A percentile compares a stretch with the other conserved stretches of the same genome.
Conservation (phyloP, 2,797 vertebrate species). For the Florisuga fusca region DNA sequence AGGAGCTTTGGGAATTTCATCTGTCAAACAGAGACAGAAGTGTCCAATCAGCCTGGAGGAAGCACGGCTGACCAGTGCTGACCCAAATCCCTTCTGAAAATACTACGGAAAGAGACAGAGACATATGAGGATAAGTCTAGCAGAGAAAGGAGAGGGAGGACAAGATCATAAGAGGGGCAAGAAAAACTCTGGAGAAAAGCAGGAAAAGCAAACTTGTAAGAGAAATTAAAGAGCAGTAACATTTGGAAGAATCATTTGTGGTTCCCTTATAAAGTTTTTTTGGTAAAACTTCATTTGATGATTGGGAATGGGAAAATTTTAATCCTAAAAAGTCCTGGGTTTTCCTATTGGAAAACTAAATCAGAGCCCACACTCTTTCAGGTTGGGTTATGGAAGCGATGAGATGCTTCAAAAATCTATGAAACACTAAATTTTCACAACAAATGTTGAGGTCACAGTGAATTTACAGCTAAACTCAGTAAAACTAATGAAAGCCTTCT, state of each 20-base stretch:
- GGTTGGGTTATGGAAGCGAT: not conserved
- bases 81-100: constrained; percentile 4
- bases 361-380: not conserved
- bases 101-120: not conserved
- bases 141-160: not conserved
- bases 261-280: not conserved
- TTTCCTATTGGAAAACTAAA: not conserved
- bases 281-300: not conserved
- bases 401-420: not conserved
- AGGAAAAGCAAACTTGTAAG: not conserved
- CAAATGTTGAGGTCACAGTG: not conserved
- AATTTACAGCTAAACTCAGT: not conserved
- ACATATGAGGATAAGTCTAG: not conserved
- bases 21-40: constrained; percentile 39
- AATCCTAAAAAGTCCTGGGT: not conserved
- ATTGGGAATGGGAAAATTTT: not conserved
- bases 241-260: not conserved
- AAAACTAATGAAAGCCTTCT: not conserved
- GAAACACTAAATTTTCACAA: not conserved
- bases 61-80: not conserved
- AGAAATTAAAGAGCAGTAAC: not conserved
- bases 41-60: constrained; percentile 31
- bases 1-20: constrained; percentile 63
- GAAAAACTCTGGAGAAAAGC: not conserved
- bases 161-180: not conserved